phyloP scores from a whole-genome alignment of 1,140 invertebrate genomes.

The Pseudomyrmex gracilis region DNA sequence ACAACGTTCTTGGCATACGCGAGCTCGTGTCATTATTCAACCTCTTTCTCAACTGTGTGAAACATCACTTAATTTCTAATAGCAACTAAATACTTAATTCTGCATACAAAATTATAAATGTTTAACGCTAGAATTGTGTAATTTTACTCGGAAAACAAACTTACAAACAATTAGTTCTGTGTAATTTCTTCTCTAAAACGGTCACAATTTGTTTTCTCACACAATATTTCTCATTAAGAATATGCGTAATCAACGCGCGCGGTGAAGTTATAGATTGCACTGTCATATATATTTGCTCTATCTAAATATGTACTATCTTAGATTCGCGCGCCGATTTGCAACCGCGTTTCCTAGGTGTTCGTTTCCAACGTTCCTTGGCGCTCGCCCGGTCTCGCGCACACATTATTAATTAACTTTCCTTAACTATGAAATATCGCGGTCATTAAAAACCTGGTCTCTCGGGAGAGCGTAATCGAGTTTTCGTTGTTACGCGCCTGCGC shows the following conservation, averaged over 20 bases:
- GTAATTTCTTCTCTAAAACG: neutral
- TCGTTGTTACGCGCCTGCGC: constrained; percentile 16
- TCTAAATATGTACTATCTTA: constrained; percentile 8
- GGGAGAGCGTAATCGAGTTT: constrained; percentile 23
- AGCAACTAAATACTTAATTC: neutral
- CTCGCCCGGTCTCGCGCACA: neutral
- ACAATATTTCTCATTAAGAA: neutral
- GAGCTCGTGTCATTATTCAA: constrained; percentile 32
- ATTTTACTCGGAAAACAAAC: neutral
- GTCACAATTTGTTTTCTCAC: neutral
- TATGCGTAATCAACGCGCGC: neutral
- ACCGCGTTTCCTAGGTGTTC: neutral
- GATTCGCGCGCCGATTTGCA: neutral
- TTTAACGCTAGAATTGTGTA: neutral
- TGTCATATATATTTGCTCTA: neutral
- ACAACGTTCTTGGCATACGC: constrained; percentile 45
- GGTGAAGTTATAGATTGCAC: too few species aligned
- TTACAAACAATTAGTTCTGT: neutral
- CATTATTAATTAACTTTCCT: constrained; percentile 56
- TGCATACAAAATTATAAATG: neutral
- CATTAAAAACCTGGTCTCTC: constrained; percentile 38
- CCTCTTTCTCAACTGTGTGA: neutral
- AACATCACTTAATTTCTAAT: constrained; percentile 1
- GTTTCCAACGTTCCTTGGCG: constrained; percentile 46
- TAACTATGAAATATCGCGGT: constrained; percentile 54